Base-by-base conservation (phyloP, 2,113 vertebrate genomes). In the Rana temporaria region DNA sequence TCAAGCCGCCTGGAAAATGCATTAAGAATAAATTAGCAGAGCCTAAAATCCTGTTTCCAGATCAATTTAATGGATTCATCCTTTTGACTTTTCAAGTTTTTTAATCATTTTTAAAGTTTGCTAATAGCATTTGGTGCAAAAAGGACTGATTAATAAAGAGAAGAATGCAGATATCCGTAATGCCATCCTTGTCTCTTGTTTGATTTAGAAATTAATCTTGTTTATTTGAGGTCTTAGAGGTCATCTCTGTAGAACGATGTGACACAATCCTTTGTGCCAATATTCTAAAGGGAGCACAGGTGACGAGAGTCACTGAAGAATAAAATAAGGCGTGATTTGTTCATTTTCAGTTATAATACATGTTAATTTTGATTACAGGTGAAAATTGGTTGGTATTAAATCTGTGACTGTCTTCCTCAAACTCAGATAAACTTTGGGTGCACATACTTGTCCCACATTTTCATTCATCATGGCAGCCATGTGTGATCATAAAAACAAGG, bases 41-140 rank as follows among this genome's bases (percentile, higher is more conserved):
- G 66, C 55, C 59, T 56, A 60, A 56, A 55, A 69, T 79, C 19
- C 53, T 26, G 69, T 79, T 69, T 79, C 53, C 67, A 48, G 78
- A 79, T 79, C 78, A 69, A 79, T 79, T 79, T 79, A 79, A 79
- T 79, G 66, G 65, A 79, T 79, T 79, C 55, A 59, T 79, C 65
- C 78, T 79, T 69, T 79, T 69, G 78, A 79, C 78, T 79, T 79
- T 70, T 79, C 78, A 79, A 68, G 78, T 68, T 79, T 69, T 70
- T 53, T 79, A 69, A 79, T 79, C 78, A 69, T 79, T 79, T 69
- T 57, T 24, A 60, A 69, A 68, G 65, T 79, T 79, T 69, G 66
- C 20, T 69, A 79, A 79, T 69, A 68, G 55, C 66, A 69, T 69
- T 69, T n/a, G 6, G 30, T 69, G 78, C 30, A 60, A 69, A 59